Evolutionary conservation across 2,113 vertebrate species (phyloP), one percentile per base, ranked within the genome.

Genomic region (Serranochromis macrocephalus): DNA sequence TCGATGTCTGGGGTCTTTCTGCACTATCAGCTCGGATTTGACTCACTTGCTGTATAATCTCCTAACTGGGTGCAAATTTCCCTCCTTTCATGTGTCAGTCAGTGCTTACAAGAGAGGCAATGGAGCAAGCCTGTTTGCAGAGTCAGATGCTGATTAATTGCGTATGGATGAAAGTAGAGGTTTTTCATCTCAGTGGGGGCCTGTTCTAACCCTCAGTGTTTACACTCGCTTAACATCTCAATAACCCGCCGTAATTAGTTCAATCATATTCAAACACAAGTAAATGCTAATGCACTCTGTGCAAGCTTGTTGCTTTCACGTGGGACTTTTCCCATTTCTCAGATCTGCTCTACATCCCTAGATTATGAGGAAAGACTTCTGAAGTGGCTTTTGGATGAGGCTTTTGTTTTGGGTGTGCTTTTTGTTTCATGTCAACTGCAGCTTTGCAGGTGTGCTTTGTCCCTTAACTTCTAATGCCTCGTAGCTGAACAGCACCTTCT

Each of bases 301-400:
- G 89, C 83, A 92, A 84, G 92, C 94, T 85, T 92, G 94, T 89
- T 94, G 88, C 89, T 87, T 91, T 92, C 88, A 92, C 88, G 85
- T 93, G 95, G 93, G 93, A 95, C 92, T 95, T 95, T 94, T 93
- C 94, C 95, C 89, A 53, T 90, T 87, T 84, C 89, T 94, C 91
- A 93, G 92, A 94, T 90, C 89, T 90, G 85, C 80, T 38, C 87
- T 82, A 80, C 88, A 93, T 89, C 94, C 92, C 86, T 82, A 91
- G 95, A 96, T 96, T 94, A 94, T 40, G 86, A 90, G 84, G 87
- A 91, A 90, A 90, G 85, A 80, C 91, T 86, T 92, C 80, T 93
- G 90, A 90, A 92, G 91, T 90, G 83, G 91, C 87, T 92, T 93
- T 84, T 94, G 87, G 91, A 91, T 90, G 89, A 93, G 89, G 85